phyloP scores from a whole-genome alignment of 2,797 vertebrate genomes.

The Heteromormyrus szaboi region DNA sequence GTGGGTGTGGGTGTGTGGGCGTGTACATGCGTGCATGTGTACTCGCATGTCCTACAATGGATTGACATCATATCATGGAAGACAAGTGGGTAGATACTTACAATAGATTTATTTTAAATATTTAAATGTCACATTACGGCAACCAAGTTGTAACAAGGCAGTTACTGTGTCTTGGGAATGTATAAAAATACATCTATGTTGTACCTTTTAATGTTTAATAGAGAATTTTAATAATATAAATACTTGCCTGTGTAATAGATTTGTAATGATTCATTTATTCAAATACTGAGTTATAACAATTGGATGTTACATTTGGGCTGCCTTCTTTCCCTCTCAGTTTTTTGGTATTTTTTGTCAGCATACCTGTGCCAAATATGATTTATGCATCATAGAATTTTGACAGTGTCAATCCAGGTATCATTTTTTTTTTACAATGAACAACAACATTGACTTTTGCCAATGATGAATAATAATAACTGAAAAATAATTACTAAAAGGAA shows the following conservation, averaged over 20 bases:
- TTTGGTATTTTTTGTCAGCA: background rate
- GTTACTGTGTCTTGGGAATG: background rate
- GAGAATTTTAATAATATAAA: background rate
- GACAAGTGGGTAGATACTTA: background rate
- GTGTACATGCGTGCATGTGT: background rate
- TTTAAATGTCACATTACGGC: background rate
- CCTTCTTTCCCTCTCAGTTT: background rate
- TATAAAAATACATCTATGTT: background rate
- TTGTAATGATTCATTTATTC: background rate
- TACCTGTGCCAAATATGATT: conserved; percentile 29
- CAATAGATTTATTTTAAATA: background rate
- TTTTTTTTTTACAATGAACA: background rate
- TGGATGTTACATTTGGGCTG: background rate
- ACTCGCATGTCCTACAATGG: background rate
- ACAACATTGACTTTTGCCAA: background rate
- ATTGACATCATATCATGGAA: background rate
- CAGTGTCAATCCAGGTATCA: background rate
- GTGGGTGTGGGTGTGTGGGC: background rate
- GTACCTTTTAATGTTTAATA: conserved; percentile 20
- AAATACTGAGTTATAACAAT: background rate
- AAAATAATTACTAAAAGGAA: background rate
- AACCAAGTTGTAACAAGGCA: background rate
- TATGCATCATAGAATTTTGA: background rate
- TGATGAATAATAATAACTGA: background rate
- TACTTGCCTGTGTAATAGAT: background rate